Conservation (phyloP, 1,140 invertebrate genomes). For the Ceratosolen solmsi region DNA sequence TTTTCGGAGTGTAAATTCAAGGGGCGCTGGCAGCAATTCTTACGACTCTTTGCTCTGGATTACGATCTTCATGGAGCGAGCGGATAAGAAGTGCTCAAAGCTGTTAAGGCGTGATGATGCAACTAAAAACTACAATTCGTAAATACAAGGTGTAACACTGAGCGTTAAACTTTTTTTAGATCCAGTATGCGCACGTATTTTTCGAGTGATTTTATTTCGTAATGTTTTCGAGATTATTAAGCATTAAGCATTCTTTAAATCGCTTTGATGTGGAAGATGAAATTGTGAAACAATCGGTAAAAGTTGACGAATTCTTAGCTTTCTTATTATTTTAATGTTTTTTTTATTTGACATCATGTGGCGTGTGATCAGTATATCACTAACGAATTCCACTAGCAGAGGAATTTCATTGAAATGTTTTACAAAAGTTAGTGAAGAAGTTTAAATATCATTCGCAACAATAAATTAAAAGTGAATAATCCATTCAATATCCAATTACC, state of each 20-base stretch:
- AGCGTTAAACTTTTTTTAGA: background rate
- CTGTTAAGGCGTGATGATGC: slow-evolving; percentile 63
- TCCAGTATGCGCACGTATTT: background rate
- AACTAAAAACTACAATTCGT: slow-evolving; percentile 71
- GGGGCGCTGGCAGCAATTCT: no score
- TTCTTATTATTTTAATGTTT: no score
- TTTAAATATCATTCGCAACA: no score
- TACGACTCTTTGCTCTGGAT: no score
- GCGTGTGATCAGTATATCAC: background rate
- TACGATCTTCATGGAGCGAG: slow-evolving; percentile 61
- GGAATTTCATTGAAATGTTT: no score
- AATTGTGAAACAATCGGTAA: background rate
- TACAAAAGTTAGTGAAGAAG: no score
- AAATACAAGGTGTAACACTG: background rate
- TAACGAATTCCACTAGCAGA: no score
- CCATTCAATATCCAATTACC: no score
- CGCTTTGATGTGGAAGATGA: background rate
- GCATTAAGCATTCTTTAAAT: background rate
- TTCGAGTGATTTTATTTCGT: background rate
- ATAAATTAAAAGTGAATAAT: no score
- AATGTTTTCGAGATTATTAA: background rate
- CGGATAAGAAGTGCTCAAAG: slow-evolving; percentile 67
- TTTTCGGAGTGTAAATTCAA: no score
- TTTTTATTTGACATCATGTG: background rate
- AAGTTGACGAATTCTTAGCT: background rate